phyloP scores from a whole-genome alignment of 2,888 invertebrate genomes.

The Gastracanthus pulcherrimus region DNA sequence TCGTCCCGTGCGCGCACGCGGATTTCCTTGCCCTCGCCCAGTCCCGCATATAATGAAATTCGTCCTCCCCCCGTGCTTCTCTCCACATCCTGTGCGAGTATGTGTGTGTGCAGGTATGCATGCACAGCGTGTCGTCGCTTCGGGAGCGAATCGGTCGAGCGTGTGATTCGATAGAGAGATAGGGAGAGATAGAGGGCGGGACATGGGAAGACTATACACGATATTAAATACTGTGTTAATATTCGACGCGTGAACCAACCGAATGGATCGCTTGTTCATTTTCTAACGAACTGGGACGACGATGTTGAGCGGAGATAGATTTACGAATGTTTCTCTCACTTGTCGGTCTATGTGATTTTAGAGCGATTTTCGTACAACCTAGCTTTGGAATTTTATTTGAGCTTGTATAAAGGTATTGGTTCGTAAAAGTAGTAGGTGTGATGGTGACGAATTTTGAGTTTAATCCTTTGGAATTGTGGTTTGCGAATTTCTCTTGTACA shows the following conservation, averaged over 20 bases:
- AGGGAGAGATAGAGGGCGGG: neutral
- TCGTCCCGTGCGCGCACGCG: constrained; percentile 29
- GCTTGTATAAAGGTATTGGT: too few relatives aligned
- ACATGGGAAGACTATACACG: neutral
- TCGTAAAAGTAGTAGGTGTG: too few relatives aligned
- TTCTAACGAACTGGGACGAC: constrained; percentile 20
- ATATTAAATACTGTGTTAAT: constrained; percentile 42
- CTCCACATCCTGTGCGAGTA: too few relatives aligned
- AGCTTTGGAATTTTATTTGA: too few relatives aligned
- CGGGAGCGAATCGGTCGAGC: constrained; percentile 11
- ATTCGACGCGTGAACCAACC: too few relatives aligned
- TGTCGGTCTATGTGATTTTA: too few relatives aligned
- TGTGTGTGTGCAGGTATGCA: too few relatives aligned
- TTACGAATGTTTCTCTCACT: too few relatives aligned
- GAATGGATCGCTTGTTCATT: neutral
- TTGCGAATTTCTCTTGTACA: too few relatives aligned
- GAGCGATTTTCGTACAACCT: too few relatives aligned
- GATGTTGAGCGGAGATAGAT: neutral
- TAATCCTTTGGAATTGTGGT: too few relatives aligned
- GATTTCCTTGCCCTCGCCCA: constrained; percentile 24
- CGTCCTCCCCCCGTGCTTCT: neutral
- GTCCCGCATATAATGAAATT: constrained; percentile 42
- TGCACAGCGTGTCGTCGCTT: neutral
- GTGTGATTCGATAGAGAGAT: constrained; percentile 27
- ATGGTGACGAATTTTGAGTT: too few relatives aligned